Base-by-base conservation (phyloP, 1,140 invertebrate genomes). In the Orchestia grillus region DNA sequence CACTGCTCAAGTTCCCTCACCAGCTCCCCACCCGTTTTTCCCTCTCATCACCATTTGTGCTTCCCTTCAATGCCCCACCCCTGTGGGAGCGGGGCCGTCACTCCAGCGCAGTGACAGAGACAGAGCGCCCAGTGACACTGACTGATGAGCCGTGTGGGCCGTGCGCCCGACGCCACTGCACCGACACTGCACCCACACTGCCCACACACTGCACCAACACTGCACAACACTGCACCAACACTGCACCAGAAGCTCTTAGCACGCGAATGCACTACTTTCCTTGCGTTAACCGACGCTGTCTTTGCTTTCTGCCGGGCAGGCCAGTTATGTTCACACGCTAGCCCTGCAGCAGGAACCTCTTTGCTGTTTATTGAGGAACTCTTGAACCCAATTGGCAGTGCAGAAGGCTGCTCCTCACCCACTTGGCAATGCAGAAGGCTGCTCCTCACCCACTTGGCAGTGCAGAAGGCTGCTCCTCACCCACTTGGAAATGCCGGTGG, bases 71-170 rank as follows among this genome's bases (percentile, higher is more conserved):
- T 44, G 41, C 44, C 43, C 92, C 40, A 42, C 43, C 92, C 92
- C 44, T 40, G 62, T 1, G 62, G 1, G 15, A 53, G 62, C 62
- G 28, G 11, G 62, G 62, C 62, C 62, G 62, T 77, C 62, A 77
- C 62, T 77, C 44, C 44, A 28, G 43, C 44, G 92, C 44, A n/a
- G 92, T 94, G 92, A 94, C 92, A 94, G 92, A 94, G 92, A 94
- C 92, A 94, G 92, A 94, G 92, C 43, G 44, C 6, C 40, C 44
- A 0, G 92, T 47, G 92, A 94, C 92, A 94, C 92, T 94, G 92
- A 94, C 92, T n/a, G 92, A 94, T 94, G 92, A 94, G 92, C 92
- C 47, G 92, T 94, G 43, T 36, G 36, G 92, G 1, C 44, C 11
- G 92, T 94, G 41, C 16, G 41, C 3, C 88, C 15, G 88, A 43